These are phyloP conservation scores for Amblyopsis rosae DNA, from an alignment of 2,113 vertebrate species.

Conservation along the genomic window DNA sequence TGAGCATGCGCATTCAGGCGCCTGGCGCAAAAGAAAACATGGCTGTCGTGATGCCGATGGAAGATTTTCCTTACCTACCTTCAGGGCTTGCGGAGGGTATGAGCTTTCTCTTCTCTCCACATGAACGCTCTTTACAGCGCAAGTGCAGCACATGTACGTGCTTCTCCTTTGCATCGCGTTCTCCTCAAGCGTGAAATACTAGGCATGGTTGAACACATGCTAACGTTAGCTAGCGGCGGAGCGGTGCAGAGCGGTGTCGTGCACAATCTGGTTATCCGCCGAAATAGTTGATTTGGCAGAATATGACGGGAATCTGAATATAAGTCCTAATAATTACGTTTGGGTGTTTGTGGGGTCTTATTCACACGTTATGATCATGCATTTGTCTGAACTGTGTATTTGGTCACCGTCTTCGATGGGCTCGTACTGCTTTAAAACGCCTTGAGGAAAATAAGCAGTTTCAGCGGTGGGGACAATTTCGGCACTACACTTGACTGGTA, in stretches of 20 bases:
- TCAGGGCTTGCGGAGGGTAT: slow-evolving; percentile 74
- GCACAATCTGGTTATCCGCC: too few relatives aligned
- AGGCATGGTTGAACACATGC: slow-evolving; percentile 11
- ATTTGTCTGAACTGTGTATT: too few relatives aligned
- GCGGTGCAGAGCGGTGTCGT: background rate
- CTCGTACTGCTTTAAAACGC: too few relatives aligned
- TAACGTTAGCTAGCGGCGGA: slow-evolving; percentile 30
- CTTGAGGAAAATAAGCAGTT: too few relatives aligned
- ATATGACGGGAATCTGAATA: too few relatives aligned
- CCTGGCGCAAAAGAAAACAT: slow-evolving; percentile 55
- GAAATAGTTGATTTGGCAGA: too few relatives aligned
- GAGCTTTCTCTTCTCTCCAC: background rate
- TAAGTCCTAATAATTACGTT: too few relatives aligned
- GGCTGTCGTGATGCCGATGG: slow-evolving; percentile 73
- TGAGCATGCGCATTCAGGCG: slow-evolving; percentile 45
- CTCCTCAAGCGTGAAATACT: accelerated
- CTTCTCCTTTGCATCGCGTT: background rate
- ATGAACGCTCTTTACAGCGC: background rate
- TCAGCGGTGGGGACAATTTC: too few relatives aligned
- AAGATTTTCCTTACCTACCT: slow-evolving; percentile 73
- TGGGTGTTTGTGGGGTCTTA: too few relatives aligned
- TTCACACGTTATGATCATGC: too few relatives aligned
- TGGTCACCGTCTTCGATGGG: too few relatives aligned
- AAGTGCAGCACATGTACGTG: background rate
- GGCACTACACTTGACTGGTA: too few relatives aligned